Percentiles rank a stretch among this genome's conserved stretches.
Conservation (phyloP, 2,797 vertebrate genomes). For the Furcifer pardalis region DNA sequence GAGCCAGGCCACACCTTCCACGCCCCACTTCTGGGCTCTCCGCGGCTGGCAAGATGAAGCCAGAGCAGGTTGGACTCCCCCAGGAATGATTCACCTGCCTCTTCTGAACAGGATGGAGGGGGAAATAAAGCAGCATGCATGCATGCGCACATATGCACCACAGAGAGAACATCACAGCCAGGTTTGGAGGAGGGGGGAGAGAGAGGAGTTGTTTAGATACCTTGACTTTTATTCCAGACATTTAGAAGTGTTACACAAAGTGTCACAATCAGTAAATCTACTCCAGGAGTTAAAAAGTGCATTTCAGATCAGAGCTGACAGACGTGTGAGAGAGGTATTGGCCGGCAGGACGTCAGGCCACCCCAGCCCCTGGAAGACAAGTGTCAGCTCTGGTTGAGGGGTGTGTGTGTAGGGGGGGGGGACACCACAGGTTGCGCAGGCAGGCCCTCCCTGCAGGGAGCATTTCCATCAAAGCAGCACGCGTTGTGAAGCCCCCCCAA, state of each 20-base stretch:
- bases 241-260: conserved; percentile 56
- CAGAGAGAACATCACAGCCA: neutral
- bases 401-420: too few species aligned
- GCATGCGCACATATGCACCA: too few species aligned
- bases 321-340: conserved; percentile 29
- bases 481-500: too few species aligned
- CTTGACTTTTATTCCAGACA: conserved; percentile 70
- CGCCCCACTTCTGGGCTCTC: too few species aligned
- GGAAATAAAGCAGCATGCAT: too few species aligned
- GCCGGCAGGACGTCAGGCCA: neutral
- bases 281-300: conserved; percentile 64
- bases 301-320: neutral
- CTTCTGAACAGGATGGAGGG: neutral
- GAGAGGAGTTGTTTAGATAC: conserved; percentile 41
- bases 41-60: neutral
- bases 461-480: too few species aligned
- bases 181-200: too few species aligned
- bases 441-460: too few species aligned
- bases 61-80: too few species aligned
- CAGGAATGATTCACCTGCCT: neutral
- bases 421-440: too few species aligned
- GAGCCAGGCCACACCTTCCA: too few species aligned
- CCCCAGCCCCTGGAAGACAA: conserved; percentile 55
- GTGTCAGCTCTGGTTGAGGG: neutral
- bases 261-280: conserved; percentile 33